Conservation (phyloP, 2,888 invertebrate genomes). For the Microctonus brassicae region DNA sequence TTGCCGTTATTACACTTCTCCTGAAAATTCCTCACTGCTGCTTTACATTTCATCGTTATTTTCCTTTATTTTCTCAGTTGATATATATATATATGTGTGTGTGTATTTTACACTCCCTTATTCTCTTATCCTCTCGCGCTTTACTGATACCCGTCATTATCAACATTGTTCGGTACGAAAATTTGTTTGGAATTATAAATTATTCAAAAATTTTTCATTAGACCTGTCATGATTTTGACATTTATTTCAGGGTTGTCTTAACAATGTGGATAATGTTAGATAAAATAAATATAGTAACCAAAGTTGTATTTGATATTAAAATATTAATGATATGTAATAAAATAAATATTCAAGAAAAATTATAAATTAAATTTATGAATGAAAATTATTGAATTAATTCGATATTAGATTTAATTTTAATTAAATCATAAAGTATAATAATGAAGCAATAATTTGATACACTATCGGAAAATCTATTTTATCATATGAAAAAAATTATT, state of each 20-base stretch:
- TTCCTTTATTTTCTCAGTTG: background rate
- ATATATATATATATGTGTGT: background rate
- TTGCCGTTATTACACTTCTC: conserved; percentile 46
- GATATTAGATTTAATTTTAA: too few relatives aligned
- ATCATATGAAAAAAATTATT: too few relatives aligned
- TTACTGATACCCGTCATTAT: background rate
- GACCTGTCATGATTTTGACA: conserved; percentile 4
- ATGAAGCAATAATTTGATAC: too few relatives aligned
- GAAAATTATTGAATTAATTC: too few relatives aligned
- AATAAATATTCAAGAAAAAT: too few relatives aligned
- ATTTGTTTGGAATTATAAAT: conserved; percentile 11
- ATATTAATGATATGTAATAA: too few relatives aligned
- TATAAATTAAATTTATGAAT: too few relatives aligned
- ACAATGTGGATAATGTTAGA: background rate
- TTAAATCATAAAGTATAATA: background rate
- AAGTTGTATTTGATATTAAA: too few relatives aligned
- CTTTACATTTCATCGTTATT: conserved; percentile 7
- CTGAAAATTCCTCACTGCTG: conserved; percentile 17
- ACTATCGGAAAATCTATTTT: too few relatives aligned
- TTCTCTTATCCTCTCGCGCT: background rate
- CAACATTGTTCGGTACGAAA: conserved; percentile 3
- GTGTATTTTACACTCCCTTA: too few relatives aligned
- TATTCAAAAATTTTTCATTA: background rate
- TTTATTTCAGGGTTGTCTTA: conserved; percentile 2
- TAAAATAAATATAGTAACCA: background rate